phyloP scores from a whole-genome alignment of 1,140 invertebrate genomes.

The Zeugodacus cucurbitae region DNA sequence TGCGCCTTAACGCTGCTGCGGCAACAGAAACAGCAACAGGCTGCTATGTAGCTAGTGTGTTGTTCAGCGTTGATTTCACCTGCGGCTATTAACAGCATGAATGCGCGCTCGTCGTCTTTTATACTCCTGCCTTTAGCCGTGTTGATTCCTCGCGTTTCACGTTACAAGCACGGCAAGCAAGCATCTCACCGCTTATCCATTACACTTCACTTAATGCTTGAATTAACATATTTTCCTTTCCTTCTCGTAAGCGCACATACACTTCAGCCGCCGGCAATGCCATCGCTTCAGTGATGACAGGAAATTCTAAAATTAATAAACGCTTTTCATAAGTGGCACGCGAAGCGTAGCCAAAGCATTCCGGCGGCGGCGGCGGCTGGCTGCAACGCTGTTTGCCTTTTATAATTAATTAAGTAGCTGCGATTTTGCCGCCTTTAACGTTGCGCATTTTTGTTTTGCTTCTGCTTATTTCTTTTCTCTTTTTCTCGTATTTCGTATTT shows the following conservation, averaged over 20 bases:
- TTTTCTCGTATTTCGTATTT: background rate
- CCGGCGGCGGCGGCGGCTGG: background rate
- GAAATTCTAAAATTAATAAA: conserved; percentile 34
- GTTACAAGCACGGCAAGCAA: background rate
- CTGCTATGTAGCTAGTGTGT: background rate
- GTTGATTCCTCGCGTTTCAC: background rate
- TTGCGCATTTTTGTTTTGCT: background rate
- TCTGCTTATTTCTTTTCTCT: background rate
- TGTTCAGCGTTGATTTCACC: background rate
- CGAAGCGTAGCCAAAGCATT: background rate
- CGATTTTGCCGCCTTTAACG: conserved; percentile 1
- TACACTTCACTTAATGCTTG: background rate
- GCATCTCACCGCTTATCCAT: background rate
- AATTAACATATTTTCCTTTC: background rate
- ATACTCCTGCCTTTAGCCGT: too few relatives aligned
- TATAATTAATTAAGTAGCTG: conserved; percentile 26
- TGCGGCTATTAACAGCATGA: background rate
- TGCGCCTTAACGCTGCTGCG: background rate
- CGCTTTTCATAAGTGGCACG: conserved; percentile 17
- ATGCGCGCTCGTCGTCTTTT: background rate
- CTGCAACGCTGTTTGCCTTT: conserved; percentile 10
- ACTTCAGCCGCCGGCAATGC: background rate
- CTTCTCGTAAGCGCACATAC: too few relatives aligned
- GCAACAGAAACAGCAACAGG: background rate
- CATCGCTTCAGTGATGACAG: background rate